A percentile compares a stretch with the other conserved stretches of the same genome.
Conservation (phyloP, 1,140 invertebrate species). For the Heliconius melpomene region DNA sequence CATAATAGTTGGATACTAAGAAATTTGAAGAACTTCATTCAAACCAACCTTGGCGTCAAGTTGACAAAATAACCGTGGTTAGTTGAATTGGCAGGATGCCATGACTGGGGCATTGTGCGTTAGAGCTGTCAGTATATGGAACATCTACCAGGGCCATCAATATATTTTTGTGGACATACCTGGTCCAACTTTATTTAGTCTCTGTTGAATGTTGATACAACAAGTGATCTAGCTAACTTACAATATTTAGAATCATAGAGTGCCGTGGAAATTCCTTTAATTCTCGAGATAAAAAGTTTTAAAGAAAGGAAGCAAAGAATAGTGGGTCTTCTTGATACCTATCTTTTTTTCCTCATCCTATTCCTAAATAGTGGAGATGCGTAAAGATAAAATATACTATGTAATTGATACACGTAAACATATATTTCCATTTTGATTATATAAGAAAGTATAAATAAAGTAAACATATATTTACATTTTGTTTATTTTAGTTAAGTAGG, state of each 20-base stretch:
- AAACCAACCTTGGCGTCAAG: constrained; percentile 59
- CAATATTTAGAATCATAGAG: neutral
- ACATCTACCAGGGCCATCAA: constrained; percentile 23
- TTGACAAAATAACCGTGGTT: constrained; percentile 61
- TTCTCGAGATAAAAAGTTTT: too few species aligned
- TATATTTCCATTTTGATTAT: too few species aligned
- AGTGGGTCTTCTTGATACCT: too few species aligned
- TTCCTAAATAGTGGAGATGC: too few species aligned
- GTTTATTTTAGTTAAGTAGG: too few species aligned
- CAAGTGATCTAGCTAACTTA: neutral
- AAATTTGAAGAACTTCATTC: constrained; percentile 43
- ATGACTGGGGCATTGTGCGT: constrained; percentile 44
- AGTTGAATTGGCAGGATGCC: constrained; percentile 62
- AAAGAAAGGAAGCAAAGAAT: too few species aligned
- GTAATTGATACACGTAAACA: too few species aligned
- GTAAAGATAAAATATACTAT: too few species aligned
- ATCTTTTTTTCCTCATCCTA: too few species aligned
- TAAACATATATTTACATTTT: too few species aligned
- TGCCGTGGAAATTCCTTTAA: too few species aligned
- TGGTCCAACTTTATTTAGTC: neutral
- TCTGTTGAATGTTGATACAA: neutral
- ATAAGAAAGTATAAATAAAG: too few species aligned
- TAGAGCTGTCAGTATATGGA: constrained; percentile 25
- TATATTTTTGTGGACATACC: constrained; percentile 20
- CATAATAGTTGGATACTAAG: neutral